Evolutionary conservation across 2,888 invertebrate genomes (phyloP), one percentile per base, ranked within the genome.

Genomic region (Epinotia brunnichana): DNA sequence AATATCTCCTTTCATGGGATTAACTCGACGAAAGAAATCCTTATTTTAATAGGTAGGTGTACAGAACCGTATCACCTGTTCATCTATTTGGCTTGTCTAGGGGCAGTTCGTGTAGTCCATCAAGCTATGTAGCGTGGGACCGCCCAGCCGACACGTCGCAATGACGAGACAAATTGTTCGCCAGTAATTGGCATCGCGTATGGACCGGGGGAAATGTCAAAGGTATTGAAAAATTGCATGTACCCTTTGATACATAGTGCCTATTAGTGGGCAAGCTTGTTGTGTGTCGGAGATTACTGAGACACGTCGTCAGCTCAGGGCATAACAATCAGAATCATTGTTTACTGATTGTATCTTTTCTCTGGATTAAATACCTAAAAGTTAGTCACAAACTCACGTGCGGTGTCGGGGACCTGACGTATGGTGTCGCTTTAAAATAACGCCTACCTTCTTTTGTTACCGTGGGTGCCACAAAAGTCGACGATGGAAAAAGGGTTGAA

Each of bases 121-220:
- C 29, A 29, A 62, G 57, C 61, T 56, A 54, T 51, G 60, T 60
- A 67, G 72, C 3, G 56, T 29, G 41, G 68, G 51, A 35, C 29
- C 70, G 56, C 56, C 35, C 67, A 35, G 74, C 75, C 75, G 79
- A 80, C 81, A 81, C 73, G 75, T 78, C 79, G 75, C 77, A 82
- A 80, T 83, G 83, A 83, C 81, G 80, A 82, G 79, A 84, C 85
- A 87, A 88, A 88, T 86, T 86, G 86, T 82, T 79, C 73, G 70
- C 79, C 76, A 77, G 82, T 86, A 85, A 86, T 86, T 86, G 84
- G 83, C 82, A 77, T 69, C 69, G 68, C 69, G 78, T 80, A 82
- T 81, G 81, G 77, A 79, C 77, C 80, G 81, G 78, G 77, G 79
- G 78, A 77, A 80, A 78, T 78, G 82, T 78, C 78, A 80, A 77